phyloP scores from a whole-genome alignment of 2,888 invertebrate species.

The Lycophotia porphyrea region DNA sequence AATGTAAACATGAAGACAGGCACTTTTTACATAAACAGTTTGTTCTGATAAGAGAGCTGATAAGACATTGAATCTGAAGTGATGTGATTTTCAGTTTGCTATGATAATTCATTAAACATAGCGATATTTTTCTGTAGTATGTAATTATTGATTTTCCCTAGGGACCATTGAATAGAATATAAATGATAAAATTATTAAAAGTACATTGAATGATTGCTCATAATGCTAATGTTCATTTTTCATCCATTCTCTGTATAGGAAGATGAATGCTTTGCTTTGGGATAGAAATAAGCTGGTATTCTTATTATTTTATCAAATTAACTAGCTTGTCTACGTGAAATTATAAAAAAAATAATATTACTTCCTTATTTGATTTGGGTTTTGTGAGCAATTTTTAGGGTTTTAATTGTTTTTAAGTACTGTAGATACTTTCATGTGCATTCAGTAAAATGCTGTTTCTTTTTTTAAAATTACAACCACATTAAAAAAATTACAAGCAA shows the following conservation, averaged over 20 bases:
- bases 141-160: background rate
- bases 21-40: slow-evolving; percentile 45
- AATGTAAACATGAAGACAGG: slow-evolving; percentile 52
- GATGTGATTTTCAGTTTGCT: slow-evolving; percentile 32
- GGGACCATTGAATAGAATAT: background rate
- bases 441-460: too few species aligned
- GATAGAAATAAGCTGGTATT: background rate
- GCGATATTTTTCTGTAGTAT: slow-evolving; percentile 2
- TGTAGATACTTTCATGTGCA: too few species aligned
- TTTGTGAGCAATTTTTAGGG: too few species aligned
- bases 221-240: background rate
- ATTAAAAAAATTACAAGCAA: too few species aligned
- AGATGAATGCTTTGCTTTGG: background rate
- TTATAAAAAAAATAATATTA: too few species aligned
- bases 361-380: too few species aligned
- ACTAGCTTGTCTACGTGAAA: too few species aligned
- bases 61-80: slow-evolving; percentile 40
- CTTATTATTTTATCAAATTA: background rate
- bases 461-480: too few species aligned
- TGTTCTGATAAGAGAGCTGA: slow-evolving; percentile 51
- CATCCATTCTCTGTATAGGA: background rate
- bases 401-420: too few species aligned
- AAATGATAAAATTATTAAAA: background rate
- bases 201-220: background rate
- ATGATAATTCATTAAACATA: slow-evolving; percentile 12